Conservation (phyloP, 2,888 invertebrate genomes). For the Furcula furcula region DNA sequence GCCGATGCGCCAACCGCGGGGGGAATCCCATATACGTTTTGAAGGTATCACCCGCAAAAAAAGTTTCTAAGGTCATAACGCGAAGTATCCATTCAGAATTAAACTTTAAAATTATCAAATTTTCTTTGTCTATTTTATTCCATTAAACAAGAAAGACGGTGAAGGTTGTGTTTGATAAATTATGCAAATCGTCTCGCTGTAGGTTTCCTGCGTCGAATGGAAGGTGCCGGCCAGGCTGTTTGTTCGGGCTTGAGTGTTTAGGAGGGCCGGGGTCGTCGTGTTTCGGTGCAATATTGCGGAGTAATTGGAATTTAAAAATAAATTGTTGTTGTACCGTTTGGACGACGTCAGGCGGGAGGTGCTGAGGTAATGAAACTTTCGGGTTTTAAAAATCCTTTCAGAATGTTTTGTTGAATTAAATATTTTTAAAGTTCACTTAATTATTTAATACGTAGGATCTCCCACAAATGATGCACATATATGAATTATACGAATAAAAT, state of each 20-base stretch:
- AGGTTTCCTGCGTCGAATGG: slow-evolving; percentile 13
- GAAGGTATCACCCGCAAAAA: too few relatives aligned
- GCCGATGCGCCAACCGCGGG: too few relatives aligned
- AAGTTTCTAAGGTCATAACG: too few relatives aligned
- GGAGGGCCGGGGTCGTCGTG: slow-evolving; percentile 1
- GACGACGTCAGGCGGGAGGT: not conserved
- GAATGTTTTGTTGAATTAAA: too few relatives aligned
- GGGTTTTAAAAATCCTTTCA: too few relatives aligned
- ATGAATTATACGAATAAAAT: too few relatives aligned
- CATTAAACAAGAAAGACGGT: slow-evolving; percentile 8
- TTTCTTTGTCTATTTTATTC: slow-evolving; percentile 2
- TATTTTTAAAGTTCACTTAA: too few relatives aligned
- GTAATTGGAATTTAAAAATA: not conserved
- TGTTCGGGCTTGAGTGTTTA: slow-evolving; percentile 31
- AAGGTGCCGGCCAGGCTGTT: slow-evolving; percentile 17
- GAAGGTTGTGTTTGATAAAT: slow-evolving; percentile 23
- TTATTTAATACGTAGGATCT: too few relatives aligned
- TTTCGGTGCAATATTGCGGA: not conserved
- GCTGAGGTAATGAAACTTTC: too few relatives aligned
- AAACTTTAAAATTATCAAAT: slow-evolving; percentile 3
- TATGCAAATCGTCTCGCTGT: slow-evolving; percentile 24
- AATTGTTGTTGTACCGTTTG: not conserved
- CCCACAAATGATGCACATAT: too few relatives aligned
- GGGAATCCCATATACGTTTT: too few relatives aligned
- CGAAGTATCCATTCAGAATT: too few relatives aligned